A percentile compares a stretch with the other conserved stretches of the same genome.
These are phyloP conservation scores for Mastacembelus armatus DNA, from an alignment of 2,797 vertebrate genomes.

Conservation along the genomic window DNA sequence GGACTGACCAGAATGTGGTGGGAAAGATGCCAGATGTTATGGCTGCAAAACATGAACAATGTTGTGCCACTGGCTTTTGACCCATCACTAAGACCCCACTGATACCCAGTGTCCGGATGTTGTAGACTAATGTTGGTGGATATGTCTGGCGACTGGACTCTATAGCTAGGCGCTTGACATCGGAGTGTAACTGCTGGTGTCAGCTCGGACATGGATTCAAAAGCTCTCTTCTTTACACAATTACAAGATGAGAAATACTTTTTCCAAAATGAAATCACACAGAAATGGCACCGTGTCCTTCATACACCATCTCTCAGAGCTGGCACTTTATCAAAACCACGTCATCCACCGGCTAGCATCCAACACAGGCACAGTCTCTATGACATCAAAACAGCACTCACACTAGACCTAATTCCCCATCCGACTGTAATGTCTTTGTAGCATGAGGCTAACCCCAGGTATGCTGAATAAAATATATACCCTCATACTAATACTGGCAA, in stretches of 20 bases:
- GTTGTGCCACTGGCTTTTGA: slow-evolving; percentile 3
- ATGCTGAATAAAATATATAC: slow-evolving; percentile 14
- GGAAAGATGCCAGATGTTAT: slow-evolving; percentile 40
- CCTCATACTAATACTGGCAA: slow-evolving; percentile 30
- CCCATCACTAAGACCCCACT: slow-evolving; percentile 12
- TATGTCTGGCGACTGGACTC: slow-evolving; percentile 13
- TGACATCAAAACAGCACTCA: slow-evolving; percentile 65
- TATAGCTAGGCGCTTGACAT: slow-evolving; percentile 43
- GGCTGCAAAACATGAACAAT: slow-evolving; percentile 18
- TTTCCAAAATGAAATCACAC: slow-evolving; percentile 19
- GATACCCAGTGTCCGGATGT: slow-evolving; percentile 25
- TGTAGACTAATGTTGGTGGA: slow-evolving; percentile 4
- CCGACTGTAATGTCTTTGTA: background rate
- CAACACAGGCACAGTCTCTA: slow-evolving; percentile 48
- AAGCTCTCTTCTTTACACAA: slow-evolving; percentile 62
- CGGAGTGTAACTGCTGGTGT: slow-evolving; percentile 71
- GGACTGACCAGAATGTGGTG: slow-evolving; percentile 62
- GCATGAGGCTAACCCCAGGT: slow-evolving; percentile 1
- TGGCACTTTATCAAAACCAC: slow-evolving; percentile 16
- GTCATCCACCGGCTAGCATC: slow-evolving; percentile 14
- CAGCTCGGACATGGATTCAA: slow-evolving; percentile 58
- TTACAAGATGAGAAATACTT: slow-evolving; percentile 53
- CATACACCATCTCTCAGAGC: slow-evolving; percentile 6
- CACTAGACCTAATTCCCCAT: slow-evolving; percentile 17
- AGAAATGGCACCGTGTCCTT: slow-evolving; percentile 36